phyloP scores from a whole-genome alignment of 2,888 invertebrate genomes.

The Argyresthia goedartella region DNA sequence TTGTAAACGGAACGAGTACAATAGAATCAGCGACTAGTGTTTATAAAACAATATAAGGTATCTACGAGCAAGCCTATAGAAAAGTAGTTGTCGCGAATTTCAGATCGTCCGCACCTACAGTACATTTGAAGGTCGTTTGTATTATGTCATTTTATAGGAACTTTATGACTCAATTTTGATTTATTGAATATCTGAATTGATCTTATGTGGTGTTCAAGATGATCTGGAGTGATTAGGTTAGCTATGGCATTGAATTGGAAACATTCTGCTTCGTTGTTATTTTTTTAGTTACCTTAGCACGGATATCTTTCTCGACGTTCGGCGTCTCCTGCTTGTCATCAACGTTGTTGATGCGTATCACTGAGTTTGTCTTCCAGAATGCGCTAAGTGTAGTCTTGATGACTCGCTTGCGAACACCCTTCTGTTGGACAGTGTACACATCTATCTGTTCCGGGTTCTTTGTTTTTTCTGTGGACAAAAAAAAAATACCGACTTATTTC shows the following conservation, averaged over 20 bases:
- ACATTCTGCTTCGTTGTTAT: too few species aligned
- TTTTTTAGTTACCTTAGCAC: conserved; percentile 70
- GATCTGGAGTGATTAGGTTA: too few species aligned
- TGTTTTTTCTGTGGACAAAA: conserved; percentile 73
- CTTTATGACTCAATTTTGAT: too few species aligned
- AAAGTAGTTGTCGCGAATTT: too few species aligned
- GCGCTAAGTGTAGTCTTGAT: conserved; percentile 73
- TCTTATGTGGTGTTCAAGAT: too few species aligned
- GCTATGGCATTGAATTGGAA: too few species aligned
- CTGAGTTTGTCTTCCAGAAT: conserved; percentile 78
- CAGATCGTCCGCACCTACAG: too few species aligned
- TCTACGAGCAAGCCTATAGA: too few species aligned
- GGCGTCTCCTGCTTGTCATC: conserved; percentile 78
- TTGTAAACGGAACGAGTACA: background rate
- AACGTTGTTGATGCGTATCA: conserved; percentile 80
- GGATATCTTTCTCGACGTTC: conserved; percentile 76
- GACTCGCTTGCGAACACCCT: conserved; percentile 73
- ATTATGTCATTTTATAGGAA: too few species aligned
- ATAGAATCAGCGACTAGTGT: background rate
- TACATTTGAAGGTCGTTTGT: too few species aligned
- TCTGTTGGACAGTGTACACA: conserved; percentile 74
- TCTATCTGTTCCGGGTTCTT: conserved; percentile 80
- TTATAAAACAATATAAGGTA: background rate
- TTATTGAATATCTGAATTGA: too few species aligned
- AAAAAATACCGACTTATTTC: background rate